phyloP scores from a whole-genome alignment of 2,113 vertebrate genomes.

The Callospermophilus lateralis region DNA sequence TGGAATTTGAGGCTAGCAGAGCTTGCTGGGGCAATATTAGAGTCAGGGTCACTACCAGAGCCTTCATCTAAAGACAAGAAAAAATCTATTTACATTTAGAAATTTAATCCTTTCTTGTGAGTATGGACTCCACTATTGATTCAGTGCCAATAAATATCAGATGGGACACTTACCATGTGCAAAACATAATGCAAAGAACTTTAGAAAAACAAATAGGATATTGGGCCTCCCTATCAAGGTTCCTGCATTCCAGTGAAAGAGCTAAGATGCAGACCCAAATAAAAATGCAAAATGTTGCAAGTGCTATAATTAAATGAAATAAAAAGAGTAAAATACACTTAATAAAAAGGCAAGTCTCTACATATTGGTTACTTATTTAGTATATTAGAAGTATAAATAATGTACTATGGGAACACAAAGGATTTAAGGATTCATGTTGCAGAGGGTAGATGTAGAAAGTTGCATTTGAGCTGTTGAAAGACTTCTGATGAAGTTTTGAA shows the following conservation, averaged over 20 bases:
- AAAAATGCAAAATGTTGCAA: background rate
- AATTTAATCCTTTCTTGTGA: constrained; percentile 33
- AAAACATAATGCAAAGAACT: background rate
- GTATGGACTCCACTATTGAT: background rate
- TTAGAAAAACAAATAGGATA: constrained; percentile 40
- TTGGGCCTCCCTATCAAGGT: background rate
- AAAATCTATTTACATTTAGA: constrained; percentile 35
- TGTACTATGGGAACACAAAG: background rate
- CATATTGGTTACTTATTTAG: background rate
- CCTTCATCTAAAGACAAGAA: constrained; percentile 34
- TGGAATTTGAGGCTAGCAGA: constrained; percentile 50
- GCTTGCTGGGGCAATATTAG: constrained; percentile 13
- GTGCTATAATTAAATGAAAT: constrained; percentile 3
- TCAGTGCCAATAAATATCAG: constrained; percentile 40
- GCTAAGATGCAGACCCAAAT: background rate
- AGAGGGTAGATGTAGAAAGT: background rate
- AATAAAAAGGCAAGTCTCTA: background rate
- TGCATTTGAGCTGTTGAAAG: background rate
- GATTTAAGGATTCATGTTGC: background rate
- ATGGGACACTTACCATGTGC: background rate
- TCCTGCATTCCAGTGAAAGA: background rate
- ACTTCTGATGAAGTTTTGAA: background rate
- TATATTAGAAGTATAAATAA: background rate
- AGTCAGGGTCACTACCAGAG: constrained; percentile 25
- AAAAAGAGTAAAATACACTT: background rate